phyloP scores from a whole-genome alignment of 2,797 vertebrate genomes.

The Labroides dimidiatus region DNA sequence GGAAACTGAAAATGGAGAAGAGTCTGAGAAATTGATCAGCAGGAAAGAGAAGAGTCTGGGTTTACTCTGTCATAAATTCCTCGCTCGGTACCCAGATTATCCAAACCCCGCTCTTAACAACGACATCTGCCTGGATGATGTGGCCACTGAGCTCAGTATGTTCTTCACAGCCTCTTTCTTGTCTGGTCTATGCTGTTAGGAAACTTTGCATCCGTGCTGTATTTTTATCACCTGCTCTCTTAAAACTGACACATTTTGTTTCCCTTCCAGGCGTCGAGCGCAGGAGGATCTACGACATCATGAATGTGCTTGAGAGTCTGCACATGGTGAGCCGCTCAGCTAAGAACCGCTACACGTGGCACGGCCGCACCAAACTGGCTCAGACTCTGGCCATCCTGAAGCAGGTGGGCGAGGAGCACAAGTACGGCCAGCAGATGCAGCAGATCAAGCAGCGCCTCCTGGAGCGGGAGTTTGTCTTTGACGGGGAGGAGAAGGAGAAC shows the following conservation, averaged over 20 bases:
- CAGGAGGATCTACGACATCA: constrained; percentile 95
- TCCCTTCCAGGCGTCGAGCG: constrained; percentile 89
- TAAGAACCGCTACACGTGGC: constrained; percentile 96
- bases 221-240: too few relatives aligned
- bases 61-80: constrained; percentile 94
- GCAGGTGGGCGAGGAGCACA: constrained; percentile 88
- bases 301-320: constrained; percentile 97
- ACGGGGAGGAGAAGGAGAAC: constrained; percentile 84
- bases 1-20: constrained; percentile 90
- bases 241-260: background rate
- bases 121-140: constrained; percentile 95
- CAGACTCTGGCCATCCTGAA: constrained; percentile 90
- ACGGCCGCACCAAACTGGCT: constrained; percentile 89
- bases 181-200: background rate
- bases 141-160: constrained; percentile 94
- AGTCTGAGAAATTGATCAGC: constrained; percentile 90
- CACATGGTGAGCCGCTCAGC: constrained; percentile 98
- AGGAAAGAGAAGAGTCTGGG: constrained; percentile 97
- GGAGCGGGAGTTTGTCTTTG: constrained; percentile 83
- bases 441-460: constrained; percentile 88
- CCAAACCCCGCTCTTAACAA: constrained; percentile 87
- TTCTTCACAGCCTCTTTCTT: background rate
- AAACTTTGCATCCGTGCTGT: too few relatives aligned
- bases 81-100: constrained; percentile 91
- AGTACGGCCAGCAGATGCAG: constrained; percentile 90